These are phyloP conservation scores for Drosophila paranaensis DNA, from an alignment of 2,888 invertebrate genomes.

Conservation along the genomic window DNA sequence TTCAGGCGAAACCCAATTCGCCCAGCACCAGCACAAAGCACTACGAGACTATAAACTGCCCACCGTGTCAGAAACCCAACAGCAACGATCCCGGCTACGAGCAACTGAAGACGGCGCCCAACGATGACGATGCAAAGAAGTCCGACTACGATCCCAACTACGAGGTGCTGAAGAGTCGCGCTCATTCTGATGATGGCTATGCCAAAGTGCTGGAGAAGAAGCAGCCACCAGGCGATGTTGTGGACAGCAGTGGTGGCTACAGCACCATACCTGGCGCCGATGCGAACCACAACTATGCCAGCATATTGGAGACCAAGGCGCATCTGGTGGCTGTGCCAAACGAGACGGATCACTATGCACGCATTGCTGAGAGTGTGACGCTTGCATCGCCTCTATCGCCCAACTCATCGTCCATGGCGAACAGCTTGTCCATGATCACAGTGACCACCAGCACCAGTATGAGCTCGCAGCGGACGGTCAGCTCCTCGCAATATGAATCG, in stretches of 20 bases:
- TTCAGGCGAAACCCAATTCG: slow-evolving; percentile 36
- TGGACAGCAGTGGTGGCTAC: slow-evolving; percentile 80
- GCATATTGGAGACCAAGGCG: slow-evolving; percentile 82
- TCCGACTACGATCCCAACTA: slow-evolving; percentile 91
- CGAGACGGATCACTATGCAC: slow-evolving; percentile 80
- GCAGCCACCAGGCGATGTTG: slow-evolving; percentile 57
- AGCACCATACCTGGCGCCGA: slow-evolving; percentile 82
- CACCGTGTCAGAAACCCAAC: slow-evolving; percentile 65
- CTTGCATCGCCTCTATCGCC: slow-evolving; percentile 73
- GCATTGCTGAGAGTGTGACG: slow-evolving; percentile 71
- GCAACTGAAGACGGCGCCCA: slow-evolving; percentile 85
- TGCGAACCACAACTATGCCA: slow-evolving; percentile 83
- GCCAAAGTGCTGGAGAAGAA: slow-evolving; percentile 84
- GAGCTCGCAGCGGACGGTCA: slow-evolving; percentile 85
- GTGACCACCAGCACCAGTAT: slow-evolving; percentile 82
- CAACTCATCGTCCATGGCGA: slow-evolving; percentile 67
- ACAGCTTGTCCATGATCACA: slow-evolving; percentile 70
- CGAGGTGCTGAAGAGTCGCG: slow-evolving; percentile 88
- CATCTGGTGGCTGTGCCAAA: slow-evolving; percentile 20
- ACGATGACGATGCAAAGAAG: slow-evolving; percentile 73
- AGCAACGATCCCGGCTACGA: slow-evolving; percentile 90
- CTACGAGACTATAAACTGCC: slow-evolving; percentile 81
- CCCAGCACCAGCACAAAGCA: slow-evolving; percentile 70
- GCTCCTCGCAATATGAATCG: slow-evolving; percentile 92
- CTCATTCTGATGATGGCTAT: slow-evolving; percentile 84